A percentile compares a stretch with the other conserved stretches of the same genome.
phyloP scores from a whole-genome alignment of 2,797 vertebrate genomes.

The Gymnothorax reevesii region DNA sequence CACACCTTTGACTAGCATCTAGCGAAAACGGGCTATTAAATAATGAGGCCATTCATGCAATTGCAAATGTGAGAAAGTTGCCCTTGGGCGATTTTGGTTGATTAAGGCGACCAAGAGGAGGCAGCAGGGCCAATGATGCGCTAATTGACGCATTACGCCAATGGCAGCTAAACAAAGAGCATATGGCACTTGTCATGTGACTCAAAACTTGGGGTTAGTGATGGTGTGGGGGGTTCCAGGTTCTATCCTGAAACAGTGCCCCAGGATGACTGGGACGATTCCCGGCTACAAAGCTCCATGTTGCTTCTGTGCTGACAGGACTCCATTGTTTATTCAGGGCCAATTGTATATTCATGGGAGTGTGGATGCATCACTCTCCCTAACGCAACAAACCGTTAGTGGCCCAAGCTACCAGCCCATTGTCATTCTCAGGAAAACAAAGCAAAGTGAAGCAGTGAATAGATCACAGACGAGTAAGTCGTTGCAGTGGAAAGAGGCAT shows the following conservation, averaged over 20 bases:
- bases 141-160: not conserved
- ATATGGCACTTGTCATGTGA: slow-evolving; percentile 17
- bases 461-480: not conserved
- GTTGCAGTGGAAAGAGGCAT: slow-evolving; percentile 1
- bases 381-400: slow-evolving; percentile 15
- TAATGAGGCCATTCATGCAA: slow-evolving; percentile 16
- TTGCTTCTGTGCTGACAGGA: not conserved
- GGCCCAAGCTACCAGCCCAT: slow-evolving; percentile 22
- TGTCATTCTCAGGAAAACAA: slow-evolving; percentile 16
- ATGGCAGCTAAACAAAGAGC: slow-evolving; percentile 20
- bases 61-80: not conserved
- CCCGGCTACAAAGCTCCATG: slow-evolving; percentile 1
- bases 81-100: not conserved
- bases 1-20: not conserved
- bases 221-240: not conserved
- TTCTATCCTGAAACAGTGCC: not conserved
- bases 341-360: slow-evolving; percentile 11
- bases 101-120: not conserved
- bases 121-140: slow-evolving; percentile 6
- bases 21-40: slow-evolving; percentile 5
- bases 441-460: slow-evolving; percentile 14
- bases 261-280: not conserved
- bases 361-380: not conserved
- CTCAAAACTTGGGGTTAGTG: not conserved
- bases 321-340: slow-evolving; percentile 6